These are phyloP conservation scores for Tor tambroides DNA, from an alignment of 2,113 vertebrate genomes.

Conservation along the genomic window DNA sequence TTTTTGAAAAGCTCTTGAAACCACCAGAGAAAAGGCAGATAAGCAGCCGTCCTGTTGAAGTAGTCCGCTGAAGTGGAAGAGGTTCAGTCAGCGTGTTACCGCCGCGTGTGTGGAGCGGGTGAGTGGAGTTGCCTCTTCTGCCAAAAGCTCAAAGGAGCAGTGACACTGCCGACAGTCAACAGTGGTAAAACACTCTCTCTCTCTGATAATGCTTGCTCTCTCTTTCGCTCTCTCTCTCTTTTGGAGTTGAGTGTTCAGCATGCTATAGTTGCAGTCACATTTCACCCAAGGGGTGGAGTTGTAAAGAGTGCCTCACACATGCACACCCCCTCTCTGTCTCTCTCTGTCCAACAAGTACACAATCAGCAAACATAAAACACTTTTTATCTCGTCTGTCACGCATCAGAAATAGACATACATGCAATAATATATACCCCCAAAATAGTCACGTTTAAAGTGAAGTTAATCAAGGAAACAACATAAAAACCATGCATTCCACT, in stretches of 20 bases:
- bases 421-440: neutral
- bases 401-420: neutral
- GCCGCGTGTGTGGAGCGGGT: neutral
- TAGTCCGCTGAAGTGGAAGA: constrained; percentile 19
- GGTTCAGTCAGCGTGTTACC: neutral
- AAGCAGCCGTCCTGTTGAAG: constrained; percentile 1
- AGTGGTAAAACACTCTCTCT: constrained; percentile 60
- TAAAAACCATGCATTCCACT: neutral
- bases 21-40: constrained; percentile 17
- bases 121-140: constrained; percentile 54
- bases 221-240: constrained; percentile 40
- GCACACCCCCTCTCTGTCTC: neutral
- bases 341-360: neutral
- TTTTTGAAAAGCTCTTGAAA: constrained; percentile 30
- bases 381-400: neutral
- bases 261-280: constrained; percentile 70
- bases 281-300: constrained; percentile 68
- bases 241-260: constrained; percentile 60
- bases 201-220: constrained; percentile 51
- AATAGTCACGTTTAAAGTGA: neutral
- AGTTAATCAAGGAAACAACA: neutral
- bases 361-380: neutral
- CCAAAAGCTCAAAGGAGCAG: constrained; percentile 66
- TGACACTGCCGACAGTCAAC: constrained; percentile 70
- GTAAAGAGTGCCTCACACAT: constrained; percentile 63